A percentile compares a stretch with the other conserved stretches of the same genome.
Evolutionary conservation across 2,888 invertebrate species (phyloP).

Genomic region (Pseudoips prasinana): DNA sequence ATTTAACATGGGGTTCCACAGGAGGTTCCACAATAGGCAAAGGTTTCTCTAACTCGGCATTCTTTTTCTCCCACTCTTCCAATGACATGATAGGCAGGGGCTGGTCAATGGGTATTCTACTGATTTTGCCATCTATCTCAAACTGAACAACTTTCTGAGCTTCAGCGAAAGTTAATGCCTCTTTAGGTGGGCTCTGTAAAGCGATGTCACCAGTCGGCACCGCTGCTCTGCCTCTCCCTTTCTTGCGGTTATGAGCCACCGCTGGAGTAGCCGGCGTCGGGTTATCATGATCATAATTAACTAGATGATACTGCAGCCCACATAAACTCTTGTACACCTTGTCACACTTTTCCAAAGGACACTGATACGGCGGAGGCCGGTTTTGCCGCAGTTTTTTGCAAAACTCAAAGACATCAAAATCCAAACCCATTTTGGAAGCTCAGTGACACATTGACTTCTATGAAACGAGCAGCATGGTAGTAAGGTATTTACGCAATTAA

Average conservation of each 20-base stretch:
- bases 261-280: constrained; percentile 85
- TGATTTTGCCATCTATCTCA: constrained; percentile 90
- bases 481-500: constrained; percentile 1
- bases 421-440: constrained; percentile 85
- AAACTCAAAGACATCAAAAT: constrained; percentile 93
- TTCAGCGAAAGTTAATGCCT: constrained; percentile 91
- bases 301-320: constrained; percentile 92
- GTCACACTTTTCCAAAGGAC: constrained; percentile 92
- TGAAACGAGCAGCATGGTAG: constrained; percentile 6
- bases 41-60: constrained; percentile 70
- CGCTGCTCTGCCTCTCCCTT: constrained; percentile 81
- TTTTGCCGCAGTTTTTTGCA: constrained; percentile 91
- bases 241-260: constrained; percentile 84
- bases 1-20: constrained; percentile 68
- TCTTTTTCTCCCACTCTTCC: constrained; percentile 83
- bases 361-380: constrained; percentile 92
- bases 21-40: constrained; percentile 66
- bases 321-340: constrained; percentile 93
- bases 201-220: constrained; percentile 82
- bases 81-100: constrained; percentile 86
- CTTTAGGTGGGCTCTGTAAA: constrained; percentile 80
- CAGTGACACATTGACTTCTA: constrained; percentile 10
- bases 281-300: constrained; percentile 92
- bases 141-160: constrained; percentile 93
- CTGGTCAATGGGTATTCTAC: constrained; percentile 85